Percentiles rank a stretch among this genome's conserved stretches.
phyloP scores from a whole-genome alignment of 2,113 vertebrate genomes.

The Periophthalmodon schlosseri region DNA sequence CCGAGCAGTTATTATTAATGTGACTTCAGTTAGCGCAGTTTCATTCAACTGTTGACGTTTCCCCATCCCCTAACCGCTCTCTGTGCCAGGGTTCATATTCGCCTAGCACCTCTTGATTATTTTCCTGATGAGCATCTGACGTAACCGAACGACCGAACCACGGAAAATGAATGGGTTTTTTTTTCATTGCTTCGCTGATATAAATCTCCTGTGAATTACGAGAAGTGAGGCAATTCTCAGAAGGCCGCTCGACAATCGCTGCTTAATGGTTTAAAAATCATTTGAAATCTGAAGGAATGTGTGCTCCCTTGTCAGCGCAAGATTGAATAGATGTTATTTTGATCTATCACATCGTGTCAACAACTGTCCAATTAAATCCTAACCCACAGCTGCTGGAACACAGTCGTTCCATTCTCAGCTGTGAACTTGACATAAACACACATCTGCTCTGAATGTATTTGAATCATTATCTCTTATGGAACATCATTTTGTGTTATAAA shows the following conservation, averaged over 20 bases:
- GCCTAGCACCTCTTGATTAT: slow-evolving; percentile 18
- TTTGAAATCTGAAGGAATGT: slow-evolving; percentile 52
- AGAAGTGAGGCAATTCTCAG: slow-evolving; percentile 37
- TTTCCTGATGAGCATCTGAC: slow-evolving; percentile 26
- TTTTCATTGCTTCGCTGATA: slow-evolving; percentile 36
- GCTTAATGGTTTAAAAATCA: slow-evolving; percentile 49
- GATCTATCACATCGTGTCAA: slow-evolving; percentile 50
- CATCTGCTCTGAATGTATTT: slow-evolving; percentile 17
- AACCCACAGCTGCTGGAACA: slow-evolving; percentile 43
- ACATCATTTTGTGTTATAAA: background rate
- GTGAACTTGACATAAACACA: slow-evolving; percentile 29
- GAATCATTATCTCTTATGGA: background rate
- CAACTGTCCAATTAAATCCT: slow-evolving; percentile 62
- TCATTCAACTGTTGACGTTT: background rate
- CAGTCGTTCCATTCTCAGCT: slow-evolving; percentile 24
- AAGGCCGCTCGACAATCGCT: slow-evolving; percentile 35
- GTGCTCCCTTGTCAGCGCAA: slow-evolving; percentile 37
- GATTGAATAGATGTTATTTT: slow-evolving; percentile 55
- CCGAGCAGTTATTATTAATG: background rate
- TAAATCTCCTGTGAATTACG: slow-evolving; percentile 47
- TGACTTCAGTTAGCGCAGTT: background rate
- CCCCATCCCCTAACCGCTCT: background rate
- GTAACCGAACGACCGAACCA: slow-evolving; percentile 24
- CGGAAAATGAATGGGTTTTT: slow-evolving; percentile 48
- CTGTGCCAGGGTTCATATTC: background rate